Base-by-base conservation (phyloP, 2,113 vertebrate genomes). In the Heterochromis multidens region DNA sequence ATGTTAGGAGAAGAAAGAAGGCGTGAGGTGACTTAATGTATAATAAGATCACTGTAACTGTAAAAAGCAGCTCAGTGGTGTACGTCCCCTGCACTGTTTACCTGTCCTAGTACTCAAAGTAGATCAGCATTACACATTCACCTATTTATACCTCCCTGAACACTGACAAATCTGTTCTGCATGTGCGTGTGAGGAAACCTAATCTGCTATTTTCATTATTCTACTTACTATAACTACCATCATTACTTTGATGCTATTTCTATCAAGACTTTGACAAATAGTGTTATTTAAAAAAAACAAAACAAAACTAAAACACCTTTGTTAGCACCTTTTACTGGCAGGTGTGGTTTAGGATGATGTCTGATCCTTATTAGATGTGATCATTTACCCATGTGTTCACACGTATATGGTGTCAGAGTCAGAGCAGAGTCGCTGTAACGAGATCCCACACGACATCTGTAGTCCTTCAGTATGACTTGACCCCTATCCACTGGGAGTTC, bases 361-460 rank as follows among this genome's bases (percentile, higher is more conserved):
- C 25, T 82, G 76, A 88, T 88, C 70, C 56, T 86, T 80, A 89
- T 81, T 80, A 54, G 27, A 79, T 57, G 35, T 12, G 77, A 82
- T 17, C 14, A 59, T 79, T 67, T 67, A 25, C 49, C 54, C 78
- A 59, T 88, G 79, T 90, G 81, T 81, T 82, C 80, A 72, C 84
- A 21, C 83, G 76, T 90, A 74, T 83, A 58, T 86, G 60, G 89
- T 86, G 62, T 86, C 81, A 85, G 79, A 86, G 72, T 87, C 83
- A 83, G 72, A 87, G 63, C 72, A 78, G 79, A 79, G 81, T 82
- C 67, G 84, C 33, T 82, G 89, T 93, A 95, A 95, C 89, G 35
- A 93, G 92, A 95, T 89, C 90, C 89, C 67, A 46, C 57, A 56
- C 29, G 77, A 92, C 93, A 91, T 88, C 79, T 90, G 87, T 62